A percentile compares a stretch with the other conserved stretches of the same genome.
Evolutionary conservation across 1,140 invertebrate genomes (phyloP).

Genomic region (Bombus huntii): DNA sequence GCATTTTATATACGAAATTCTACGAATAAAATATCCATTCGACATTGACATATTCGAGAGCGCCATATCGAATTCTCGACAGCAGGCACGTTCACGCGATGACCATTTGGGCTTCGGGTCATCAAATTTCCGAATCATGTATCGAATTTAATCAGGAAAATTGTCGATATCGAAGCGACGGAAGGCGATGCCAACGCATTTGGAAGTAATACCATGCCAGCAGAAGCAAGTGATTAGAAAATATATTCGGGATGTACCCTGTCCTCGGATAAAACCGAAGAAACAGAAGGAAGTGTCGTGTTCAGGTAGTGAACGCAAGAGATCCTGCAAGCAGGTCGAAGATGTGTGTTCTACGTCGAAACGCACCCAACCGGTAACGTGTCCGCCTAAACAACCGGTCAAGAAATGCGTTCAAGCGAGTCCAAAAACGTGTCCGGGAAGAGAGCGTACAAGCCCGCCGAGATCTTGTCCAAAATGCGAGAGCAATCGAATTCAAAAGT

Average conservation of each 20-base stretch:
- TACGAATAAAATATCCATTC: background rate
- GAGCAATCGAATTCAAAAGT: slow-evolving; percentile 15
- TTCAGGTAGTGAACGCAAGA: background rate
- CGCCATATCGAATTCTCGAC: slow-evolving; percentile 3
- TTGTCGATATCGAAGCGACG: background rate
- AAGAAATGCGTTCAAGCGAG: background rate
- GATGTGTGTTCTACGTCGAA: background rate
- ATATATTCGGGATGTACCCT: background rate
- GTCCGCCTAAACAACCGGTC: background rate
- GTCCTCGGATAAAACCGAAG: background rate
- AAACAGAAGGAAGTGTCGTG: background rate
- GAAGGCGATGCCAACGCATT: slow-evolving; percentile 23
- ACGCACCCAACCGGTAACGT: background rate
- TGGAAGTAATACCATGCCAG: background rate
- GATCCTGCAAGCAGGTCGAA: background rate
- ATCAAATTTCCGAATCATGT: slow-evolving; percentile 9
- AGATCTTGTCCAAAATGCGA: slow-evolving; percentile 37
- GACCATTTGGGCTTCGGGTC: background rate
- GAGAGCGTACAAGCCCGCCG: background rate
- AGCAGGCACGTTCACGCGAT: slow-evolving; percentile 23
- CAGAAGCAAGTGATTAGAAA: slow-evolving; percentile 18
- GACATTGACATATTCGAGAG: background rate
- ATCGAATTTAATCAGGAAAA: background rate
- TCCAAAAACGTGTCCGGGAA: background rate
- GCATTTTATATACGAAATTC: background rate